Evolutionary conservation across 2,797 vertebrate species (phyloP).

Genomic region (Pipistrellus pipistrellus): DNA sequence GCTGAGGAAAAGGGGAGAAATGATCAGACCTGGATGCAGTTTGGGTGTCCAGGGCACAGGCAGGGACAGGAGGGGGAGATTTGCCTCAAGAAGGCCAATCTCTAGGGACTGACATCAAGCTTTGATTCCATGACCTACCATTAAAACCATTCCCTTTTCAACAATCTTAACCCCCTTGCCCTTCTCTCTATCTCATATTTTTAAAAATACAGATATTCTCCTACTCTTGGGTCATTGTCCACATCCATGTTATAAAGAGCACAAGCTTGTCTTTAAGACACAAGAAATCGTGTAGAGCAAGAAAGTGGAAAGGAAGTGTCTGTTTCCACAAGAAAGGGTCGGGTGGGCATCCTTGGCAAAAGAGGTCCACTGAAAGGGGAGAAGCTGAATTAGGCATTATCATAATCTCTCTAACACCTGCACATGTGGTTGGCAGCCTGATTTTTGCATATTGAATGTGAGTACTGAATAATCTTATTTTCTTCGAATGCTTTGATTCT

Average conservation of each 20-base stretch:
- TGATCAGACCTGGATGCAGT: not conserved
- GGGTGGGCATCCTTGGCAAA: not conserved
- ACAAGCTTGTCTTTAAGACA: not conserved
- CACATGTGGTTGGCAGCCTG: not conserved
- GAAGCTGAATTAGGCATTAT: not conserved
- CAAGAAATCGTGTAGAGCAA: not conserved
- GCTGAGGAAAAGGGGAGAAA: not conserved
- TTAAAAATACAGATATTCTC: not conserved
- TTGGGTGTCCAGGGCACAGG: too few species aligned
- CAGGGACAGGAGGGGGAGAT: not conserved
- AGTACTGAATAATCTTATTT: not conserved
- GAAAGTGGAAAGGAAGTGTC: not conserved
- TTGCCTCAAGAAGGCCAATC: not conserved
- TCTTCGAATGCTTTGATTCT: not conserved
- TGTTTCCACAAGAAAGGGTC: not conserved
- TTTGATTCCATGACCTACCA: not conserved
- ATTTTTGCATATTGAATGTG: not conserved
- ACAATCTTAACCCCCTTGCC: not conserved
- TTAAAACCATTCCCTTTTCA: not conserved
- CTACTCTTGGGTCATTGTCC: too few species aligned
- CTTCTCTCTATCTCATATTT: not conserved
- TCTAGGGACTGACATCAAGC: not conserved
- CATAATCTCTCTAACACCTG: not conserved
- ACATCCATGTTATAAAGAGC: not conserved
- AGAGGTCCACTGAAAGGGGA: not conserved